These are phyloP conservation scores for Schrankia costaestrigalis DNA, from an alignment of 2,888 invertebrate species.

Conservation along the genomic window DNA sequence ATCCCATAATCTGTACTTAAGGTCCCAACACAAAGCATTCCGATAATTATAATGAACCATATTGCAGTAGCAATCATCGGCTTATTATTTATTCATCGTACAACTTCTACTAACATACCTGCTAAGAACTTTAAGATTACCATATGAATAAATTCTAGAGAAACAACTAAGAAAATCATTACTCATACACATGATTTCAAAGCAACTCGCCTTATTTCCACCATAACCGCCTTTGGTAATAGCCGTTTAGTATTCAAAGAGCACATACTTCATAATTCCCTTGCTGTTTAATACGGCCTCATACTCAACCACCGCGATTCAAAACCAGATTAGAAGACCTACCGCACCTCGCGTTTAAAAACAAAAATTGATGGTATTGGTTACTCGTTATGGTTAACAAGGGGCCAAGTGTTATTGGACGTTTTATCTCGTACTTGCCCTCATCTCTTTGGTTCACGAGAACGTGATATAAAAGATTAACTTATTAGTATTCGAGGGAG, in stretches of 20 bases:
- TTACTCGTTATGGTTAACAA: constrained; percentile 27
- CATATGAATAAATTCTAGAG: constrained; percentile 49
- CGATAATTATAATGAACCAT: no score
- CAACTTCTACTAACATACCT: no score
- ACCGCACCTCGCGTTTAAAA: constrained; percentile 27
- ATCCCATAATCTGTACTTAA: no score
- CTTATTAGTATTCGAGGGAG: constrained; percentile 76
- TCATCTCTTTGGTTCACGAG: constrained; percentile 77
- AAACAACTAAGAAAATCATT: constrained; percentile 43
- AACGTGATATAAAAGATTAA: constrained; percentile 79
- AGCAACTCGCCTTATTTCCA: constrained; percentile 45
- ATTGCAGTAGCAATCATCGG: no score
- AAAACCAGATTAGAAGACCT: constrained; percentile 47
- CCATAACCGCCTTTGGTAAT: constrained; percentile 56
- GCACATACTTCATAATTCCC: constrained; percentile 76
- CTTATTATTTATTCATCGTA: no score
- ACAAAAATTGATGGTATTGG: constrained; percentile 22
- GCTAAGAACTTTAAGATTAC: constrained; percentile 37
- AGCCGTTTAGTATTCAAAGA: constrained; percentile 72
- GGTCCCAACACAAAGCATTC: no score
- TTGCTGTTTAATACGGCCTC: constrained; percentile 70
- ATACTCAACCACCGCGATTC: constrained; percentile 64
- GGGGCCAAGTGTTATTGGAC: constrained; percentile 50
- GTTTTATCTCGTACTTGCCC: constrained; percentile 64
- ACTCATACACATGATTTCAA: constrained; percentile 44